Percentiles rank a stretch among this genome's conserved stretches.
Evolutionary conservation across 2,888 invertebrate species (phyloP).

Genomic region (Ferdinandea cuprea): DNA sequence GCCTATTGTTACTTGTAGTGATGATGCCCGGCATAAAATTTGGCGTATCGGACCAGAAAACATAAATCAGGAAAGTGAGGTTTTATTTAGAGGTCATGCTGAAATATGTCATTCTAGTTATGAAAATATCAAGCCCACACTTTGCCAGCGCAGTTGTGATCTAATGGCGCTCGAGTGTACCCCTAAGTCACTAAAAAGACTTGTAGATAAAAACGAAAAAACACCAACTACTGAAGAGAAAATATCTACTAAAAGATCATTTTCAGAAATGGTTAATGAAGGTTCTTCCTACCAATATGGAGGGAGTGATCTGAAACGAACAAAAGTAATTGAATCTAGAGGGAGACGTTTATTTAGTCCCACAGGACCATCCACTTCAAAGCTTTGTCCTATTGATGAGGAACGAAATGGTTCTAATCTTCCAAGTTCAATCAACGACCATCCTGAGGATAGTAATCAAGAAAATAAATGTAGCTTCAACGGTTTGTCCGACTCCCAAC

Average conservation of each 20-base stretch:
- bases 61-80: slow-evolving; percentile 80
- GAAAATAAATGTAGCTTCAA: slow-evolving; percentile 72
- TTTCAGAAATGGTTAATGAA: slow-evolving; percentile 80
- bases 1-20: slow-evolving; percentile 91
- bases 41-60: slow-evolving; percentile 88
- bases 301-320: slow-evolving; percentile 81
- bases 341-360: slow-evolving; percentile 84
- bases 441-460: slow-evolving; percentile 78
- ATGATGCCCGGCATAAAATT: slow-evolving; percentile 90
- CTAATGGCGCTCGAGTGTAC: slow-evolving; percentile 83
- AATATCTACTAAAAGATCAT: slow-evolving; percentile 79
- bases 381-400: slow-evolving; percentile 51
- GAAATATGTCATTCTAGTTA: slow-evolving; percentile 82
- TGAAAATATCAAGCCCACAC: slow-evolving; percentile 41
- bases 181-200: slow-evolving; percentile 84
- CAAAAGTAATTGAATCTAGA: slow-evolving; percentile 79
- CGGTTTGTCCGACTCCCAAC: neutral
- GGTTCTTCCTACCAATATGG: slow-evolving; percentile 74
- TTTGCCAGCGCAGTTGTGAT: too few relatives aligned
- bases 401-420: neutral
- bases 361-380: slow-evolving; percentile 72
- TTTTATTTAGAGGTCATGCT: slow-evolving; percentile 83
- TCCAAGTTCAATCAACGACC: slow-evolving; percentile 51
- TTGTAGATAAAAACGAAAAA: slow-evolving; percentile 81
- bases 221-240: slow-evolving; percentile 80